These are phyloP conservation scores for Toxotes jaculatrix DNA, from an alignment of 2,113 vertebrate species.

Conservation along the genomic window DNA sequence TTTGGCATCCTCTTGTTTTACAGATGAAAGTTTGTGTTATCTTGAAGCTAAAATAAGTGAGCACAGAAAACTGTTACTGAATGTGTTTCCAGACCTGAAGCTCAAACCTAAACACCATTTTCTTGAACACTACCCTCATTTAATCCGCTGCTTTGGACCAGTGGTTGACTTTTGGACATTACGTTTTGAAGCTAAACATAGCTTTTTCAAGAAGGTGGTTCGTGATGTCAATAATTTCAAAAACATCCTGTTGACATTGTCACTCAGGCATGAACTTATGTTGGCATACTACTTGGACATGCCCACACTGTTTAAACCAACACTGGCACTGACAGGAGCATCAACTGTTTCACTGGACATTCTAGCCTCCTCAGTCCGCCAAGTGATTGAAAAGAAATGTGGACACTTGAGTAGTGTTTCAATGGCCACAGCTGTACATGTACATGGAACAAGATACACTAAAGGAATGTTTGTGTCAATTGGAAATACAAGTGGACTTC, in stretches of 20 bases:
- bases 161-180: background rate
- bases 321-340: too few relatives aligned
- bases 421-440: too few relatives aligned
- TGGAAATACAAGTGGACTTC: too few relatives aligned
- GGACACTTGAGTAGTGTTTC: too few relatives aligned
- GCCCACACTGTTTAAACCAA: too few relatives aligned
- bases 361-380: too few relatives aligned
- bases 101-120: background rate
- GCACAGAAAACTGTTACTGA: conserved; percentile 12
- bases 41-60: conserved; percentile 9
- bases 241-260: background rate
- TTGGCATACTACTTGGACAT: background rate
- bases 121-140: background rate
- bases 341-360: too few relatives aligned
- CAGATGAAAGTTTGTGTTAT: conserved; percentile 17
- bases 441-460: too few relatives aligned
- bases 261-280: conserved; percentile 12
- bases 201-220: background rate
- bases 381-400: too few relatives aligned
- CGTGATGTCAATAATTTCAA: background rate
- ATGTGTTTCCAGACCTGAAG: background rate
- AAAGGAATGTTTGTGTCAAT: too few relatives aligned
- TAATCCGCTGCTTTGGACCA: conserved; percentile 3
- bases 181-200: background rate
- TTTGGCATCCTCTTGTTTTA: conserved; percentile 5